Evolutionary conservation across 2,113 vertebrate genomes (phyloP).

Genomic region (Archilochus colubris): DNA sequence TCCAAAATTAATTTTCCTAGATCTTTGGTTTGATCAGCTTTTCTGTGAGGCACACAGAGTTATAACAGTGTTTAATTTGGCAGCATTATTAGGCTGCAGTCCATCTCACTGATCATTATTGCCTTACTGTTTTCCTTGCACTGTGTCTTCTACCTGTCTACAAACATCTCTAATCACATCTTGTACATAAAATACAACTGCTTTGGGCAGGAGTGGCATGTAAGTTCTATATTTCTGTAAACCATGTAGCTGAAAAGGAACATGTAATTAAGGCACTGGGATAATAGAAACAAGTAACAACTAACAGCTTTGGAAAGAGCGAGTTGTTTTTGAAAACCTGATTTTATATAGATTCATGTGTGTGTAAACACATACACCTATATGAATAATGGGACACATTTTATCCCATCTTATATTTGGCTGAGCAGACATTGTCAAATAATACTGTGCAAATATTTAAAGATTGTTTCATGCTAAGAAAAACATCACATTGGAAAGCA

Average conservation of each 20-base stretch:
- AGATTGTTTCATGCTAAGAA: not conserved
- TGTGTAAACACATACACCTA: not conserved
- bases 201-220: not conserved
- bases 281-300: not conserved
- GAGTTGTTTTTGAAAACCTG: not conserved
- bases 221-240: not conserved
- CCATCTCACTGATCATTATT: constrained; percentile 6
- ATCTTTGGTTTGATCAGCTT: constrained; percentile 47
- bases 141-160: not conserved
- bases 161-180: not conserved
- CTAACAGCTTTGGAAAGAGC: not conserved
- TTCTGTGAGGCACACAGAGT: not conserved
- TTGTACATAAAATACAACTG: not conserved
- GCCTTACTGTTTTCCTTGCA: not conserved
- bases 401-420: not conserved
- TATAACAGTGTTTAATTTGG: not conserved
- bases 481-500: constrained; percentile 27
- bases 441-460: constrained; percentile 25
- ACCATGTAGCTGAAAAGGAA: not conserved
- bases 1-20: constrained; percentile 40
- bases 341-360: not conserved
- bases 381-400: not conserved
- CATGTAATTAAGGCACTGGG: not conserved
- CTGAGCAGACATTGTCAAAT: not conserved
- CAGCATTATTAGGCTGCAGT: not conserved